Conservation (phyloP, 1,140 invertebrate species). For the Thalassaphorura encarpata region DNA sequence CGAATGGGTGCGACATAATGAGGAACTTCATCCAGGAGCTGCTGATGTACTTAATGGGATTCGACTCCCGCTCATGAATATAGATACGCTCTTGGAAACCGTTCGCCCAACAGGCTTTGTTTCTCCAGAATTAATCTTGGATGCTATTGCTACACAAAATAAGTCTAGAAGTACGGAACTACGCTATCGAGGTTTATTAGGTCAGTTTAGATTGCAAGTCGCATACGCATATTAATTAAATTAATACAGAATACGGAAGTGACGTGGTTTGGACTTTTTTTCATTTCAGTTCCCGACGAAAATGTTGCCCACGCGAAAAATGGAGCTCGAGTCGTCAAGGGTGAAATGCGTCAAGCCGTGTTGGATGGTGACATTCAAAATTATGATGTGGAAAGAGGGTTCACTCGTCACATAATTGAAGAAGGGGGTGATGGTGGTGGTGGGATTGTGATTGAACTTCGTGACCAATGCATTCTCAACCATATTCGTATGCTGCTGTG, state of each 20-base stretch:
- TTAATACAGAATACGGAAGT: background rate
- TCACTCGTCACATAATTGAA: slow-evolving; percentile 84
- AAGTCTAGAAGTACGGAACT: slow-evolving; percentile 64
- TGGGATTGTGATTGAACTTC: slow-evolving; percentile 79
- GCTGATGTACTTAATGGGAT: slow-evolving; percentile 42
- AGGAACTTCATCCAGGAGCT: slow-evolving; percentile 45
- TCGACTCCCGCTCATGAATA: slow-evolving; percentile 73
- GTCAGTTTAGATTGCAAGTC: too few relatives aligned
- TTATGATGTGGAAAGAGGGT: slow-evolving; percentile 86
- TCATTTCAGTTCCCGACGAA: slow-evolving; percentile 64
- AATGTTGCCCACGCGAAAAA: slow-evolving; percentile 73
- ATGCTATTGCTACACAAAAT: slow-evolving; percentile 75
- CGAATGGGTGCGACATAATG: slow-evolving; percentile 71
- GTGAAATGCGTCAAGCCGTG: slow-evolving; percentile 74
- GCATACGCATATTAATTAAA: slow-evolving; percentile 6
- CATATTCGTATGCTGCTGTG: slow-evolving; percentile 84
- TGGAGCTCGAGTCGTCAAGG: slow-evolving; percentile 69
- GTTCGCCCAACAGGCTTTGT: slow-evolving; percentile 78
- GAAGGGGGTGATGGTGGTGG: slow-evolving; percentile 53
- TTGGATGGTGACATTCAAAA: slow-evolving; percentile 75
- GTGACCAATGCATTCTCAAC: slow-evolving; percentile 82
- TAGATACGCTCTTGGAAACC: slow-evolving; percentile 73
- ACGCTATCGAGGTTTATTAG: slow-evolving; percentile 64
- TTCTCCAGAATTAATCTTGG: slow-evolving; percentile 77
- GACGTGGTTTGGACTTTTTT: slow-evolving; percentile 11